Evolutionary conservation across 92 coral and sea anemone species (phyloP).

Genomic region (Porites evermanni): DNA sequence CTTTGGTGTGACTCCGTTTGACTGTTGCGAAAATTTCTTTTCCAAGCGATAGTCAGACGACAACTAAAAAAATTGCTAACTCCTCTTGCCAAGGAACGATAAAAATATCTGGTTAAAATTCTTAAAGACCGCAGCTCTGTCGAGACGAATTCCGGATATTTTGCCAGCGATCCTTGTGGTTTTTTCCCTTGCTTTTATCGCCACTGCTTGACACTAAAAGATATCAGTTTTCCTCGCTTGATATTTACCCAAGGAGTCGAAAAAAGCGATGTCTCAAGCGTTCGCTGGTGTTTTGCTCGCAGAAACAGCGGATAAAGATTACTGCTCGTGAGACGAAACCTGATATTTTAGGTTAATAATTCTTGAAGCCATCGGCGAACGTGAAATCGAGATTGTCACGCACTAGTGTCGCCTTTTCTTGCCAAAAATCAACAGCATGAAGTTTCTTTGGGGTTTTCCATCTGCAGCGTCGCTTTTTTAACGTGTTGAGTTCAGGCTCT

Average conservation of each 20-base stretch:
- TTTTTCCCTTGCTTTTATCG: background rate
- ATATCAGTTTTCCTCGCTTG: conserved; percentile 1
- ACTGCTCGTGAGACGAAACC: background rate
- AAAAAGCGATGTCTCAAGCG: background rate
- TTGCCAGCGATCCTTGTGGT: conserved; percentile 11
- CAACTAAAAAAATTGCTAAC: no score
- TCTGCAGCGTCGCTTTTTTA: background rate
- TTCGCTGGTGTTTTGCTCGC: background rate
- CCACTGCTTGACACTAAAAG: conserved; percentile 21
- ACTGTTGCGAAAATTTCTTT: background rate
- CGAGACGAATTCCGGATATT: conserved; percentile 22
- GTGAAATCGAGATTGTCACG: conserved; percentile 7
- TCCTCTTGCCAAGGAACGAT: background rate
- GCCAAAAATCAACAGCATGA: conserved; percentile 15
- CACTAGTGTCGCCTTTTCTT: background rate
- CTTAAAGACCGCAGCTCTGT: background rate
- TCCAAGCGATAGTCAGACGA: no score
- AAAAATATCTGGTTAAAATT: background rate
- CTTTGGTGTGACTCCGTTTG: background rate
- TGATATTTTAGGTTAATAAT: conserved; percentile 16
- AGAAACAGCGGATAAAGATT: background rate
- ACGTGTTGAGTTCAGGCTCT: background rate
- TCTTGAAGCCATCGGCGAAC: background rate
- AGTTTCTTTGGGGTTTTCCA: background rate
- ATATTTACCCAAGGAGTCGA: no score